Evolutionary conservation across 2,888 invertebrate genomes (phyloP).

Genomic region (Cataglyphis cursor): DNA sequence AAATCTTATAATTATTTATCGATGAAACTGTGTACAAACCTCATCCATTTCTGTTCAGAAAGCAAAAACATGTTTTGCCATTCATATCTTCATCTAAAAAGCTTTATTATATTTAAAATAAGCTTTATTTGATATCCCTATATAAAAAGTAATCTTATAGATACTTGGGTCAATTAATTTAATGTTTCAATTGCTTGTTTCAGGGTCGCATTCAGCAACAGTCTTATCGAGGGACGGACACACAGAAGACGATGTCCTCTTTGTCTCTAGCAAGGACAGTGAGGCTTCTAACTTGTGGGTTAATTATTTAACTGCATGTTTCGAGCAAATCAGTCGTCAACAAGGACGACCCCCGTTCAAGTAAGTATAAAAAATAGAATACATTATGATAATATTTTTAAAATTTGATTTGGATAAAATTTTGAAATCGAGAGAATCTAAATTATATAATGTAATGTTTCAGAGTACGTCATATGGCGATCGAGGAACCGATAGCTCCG

Average conservation of each 20-base stretch:
- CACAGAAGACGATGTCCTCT: conserved; percentile 93
- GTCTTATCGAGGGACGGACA: conserved; percentile 67
- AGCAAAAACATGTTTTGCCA: background rate
- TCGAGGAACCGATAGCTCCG: conserved; percentile 90
- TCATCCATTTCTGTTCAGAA: background rate
- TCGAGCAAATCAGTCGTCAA: conserved; percentile 94
- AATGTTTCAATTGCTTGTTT: conserved; percentile 56
- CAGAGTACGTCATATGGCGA: conserved; percentile 92
- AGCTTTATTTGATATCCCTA: background rate
- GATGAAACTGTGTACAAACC: background rate
- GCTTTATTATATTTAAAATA: background rate
- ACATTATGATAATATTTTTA: background rate
- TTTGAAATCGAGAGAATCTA: background rate
- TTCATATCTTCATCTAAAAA: background rate
- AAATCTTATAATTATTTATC: background rate
- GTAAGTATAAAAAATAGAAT: conserved; percentile 86
- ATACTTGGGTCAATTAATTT: conserved; percentile 41
- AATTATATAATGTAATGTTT: background rate
- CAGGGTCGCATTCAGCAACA: conserved; percentile 79
- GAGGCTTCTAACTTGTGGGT: conserved; percentile 94
- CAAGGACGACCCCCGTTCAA: conserved; percentile 93
- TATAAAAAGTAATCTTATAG: conserved; percentile 23
- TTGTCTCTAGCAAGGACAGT: conserved; percentile 93
- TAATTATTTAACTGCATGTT: conserved; percentile 93
- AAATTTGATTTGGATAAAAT: background rate